Conservation (phyloP, 2,888 invertebrate genomes). For the Diarsia brunnea region DNA sequence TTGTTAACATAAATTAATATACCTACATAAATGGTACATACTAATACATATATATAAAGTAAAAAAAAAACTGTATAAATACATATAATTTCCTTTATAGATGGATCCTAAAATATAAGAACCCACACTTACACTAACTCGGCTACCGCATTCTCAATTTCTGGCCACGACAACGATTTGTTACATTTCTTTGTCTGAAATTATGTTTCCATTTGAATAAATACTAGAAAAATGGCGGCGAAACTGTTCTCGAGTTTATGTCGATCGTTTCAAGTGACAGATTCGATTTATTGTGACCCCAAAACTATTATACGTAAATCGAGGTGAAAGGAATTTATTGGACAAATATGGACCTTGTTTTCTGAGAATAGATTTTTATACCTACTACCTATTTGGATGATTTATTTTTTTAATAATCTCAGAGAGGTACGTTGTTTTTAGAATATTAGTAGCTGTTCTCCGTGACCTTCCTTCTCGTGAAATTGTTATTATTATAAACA, state of each 20-base stretch:
- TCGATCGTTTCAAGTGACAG: constrained; percentile 43
- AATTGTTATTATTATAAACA: no score
- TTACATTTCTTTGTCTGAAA: constrained; percentile 23
- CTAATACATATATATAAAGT: no score
- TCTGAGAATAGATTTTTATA: constrained; percentile 13
- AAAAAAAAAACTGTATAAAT: no score
- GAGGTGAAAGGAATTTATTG: constrained; percentile 33
- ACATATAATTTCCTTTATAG: background rate
- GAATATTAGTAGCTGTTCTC: background rate
- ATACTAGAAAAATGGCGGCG: constrained; percentile 20
- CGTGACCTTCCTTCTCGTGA: no score
- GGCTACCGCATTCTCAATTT: background rate
- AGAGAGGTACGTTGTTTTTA: background rate
- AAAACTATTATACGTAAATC: constrained; percentile 39
- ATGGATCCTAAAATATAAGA: background rate
- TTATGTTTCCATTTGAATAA: constrained; percentile 47
- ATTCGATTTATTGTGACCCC: constrained; percentile 45
- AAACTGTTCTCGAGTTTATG: constrained; percentile 7
- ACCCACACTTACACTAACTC: background rate
- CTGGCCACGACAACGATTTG: constrained; percentile 39
- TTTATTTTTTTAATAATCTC: background rate
- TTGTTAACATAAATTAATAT: no score
- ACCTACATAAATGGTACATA: no score
- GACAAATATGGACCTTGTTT: constrained; percentile 12
- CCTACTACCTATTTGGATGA: no score